phyloP scores from a whole-genome alignment of 2,888 invertebrate genomes.

The Lepetodrilus schrolli region DNA sequence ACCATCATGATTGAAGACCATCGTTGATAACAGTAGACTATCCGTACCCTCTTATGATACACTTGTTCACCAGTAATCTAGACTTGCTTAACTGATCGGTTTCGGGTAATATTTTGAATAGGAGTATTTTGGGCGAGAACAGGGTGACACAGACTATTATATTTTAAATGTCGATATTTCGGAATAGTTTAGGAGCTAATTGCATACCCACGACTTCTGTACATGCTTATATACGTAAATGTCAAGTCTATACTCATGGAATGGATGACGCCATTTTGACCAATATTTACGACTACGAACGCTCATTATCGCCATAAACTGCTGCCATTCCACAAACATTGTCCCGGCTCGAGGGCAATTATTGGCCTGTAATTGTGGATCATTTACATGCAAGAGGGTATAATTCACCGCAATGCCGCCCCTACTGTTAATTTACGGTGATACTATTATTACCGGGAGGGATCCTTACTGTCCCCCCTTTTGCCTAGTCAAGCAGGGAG shows the following conservation, averaged over 20 bases:
- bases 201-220: no score
- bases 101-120: no score
- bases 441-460: background rate
- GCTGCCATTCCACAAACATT: background rate
- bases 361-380: constrained; percentile 10
- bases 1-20: no score
- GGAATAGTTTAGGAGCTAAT: no score
- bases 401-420: background rate
- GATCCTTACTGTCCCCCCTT: background rate
- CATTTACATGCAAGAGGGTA: background rate
- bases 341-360: background rate
- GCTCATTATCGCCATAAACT: background rate
- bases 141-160: no score
- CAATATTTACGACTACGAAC: background rate
- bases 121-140: no score
- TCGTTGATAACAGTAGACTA: no score
- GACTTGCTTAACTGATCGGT: no score
- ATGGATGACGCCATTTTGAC: background rate
- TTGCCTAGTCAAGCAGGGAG: background rate
- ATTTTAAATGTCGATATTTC: no score
- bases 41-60: no score
- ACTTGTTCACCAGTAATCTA: no score
- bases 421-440: constrained; percentile 11
- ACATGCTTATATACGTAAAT: background rate
- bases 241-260: background rate